Percentiles rank a stretch among this genome's conserved stretches.
Conservation (phyloP, 2,113 vertebrate species). For the Leiothrix lutea region DNA sequence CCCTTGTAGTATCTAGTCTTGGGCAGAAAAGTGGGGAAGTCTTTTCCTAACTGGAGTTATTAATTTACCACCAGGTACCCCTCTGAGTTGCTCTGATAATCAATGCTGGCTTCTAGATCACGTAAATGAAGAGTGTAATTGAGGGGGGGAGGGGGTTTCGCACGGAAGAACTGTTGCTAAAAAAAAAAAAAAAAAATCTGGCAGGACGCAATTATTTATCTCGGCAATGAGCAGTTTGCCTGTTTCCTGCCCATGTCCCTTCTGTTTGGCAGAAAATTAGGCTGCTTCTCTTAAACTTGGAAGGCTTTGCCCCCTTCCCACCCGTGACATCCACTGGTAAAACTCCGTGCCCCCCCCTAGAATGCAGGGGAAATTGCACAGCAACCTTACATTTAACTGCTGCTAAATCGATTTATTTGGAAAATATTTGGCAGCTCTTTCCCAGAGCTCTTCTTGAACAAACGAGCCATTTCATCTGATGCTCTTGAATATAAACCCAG, state of each 20-base stretch:
- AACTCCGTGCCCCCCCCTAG: not conserved
- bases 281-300: not conserved
- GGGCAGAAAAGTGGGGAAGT: conserved; percentile 25
- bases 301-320: not conserved
- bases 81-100: conserved; percentile 67
- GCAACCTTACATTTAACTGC: conserved; percentile 28
- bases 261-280: not conserved
- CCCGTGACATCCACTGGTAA: not conserved
- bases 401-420: conserved; percentile 53
- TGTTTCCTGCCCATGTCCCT: not conserved
- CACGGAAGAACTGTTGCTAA: conserved; percentile 41
- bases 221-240: conserved; percentile 27
- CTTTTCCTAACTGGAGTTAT: conserved; percentile 56
- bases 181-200: conserved; percentile 35
- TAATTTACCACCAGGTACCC: conserved; percentile 66
- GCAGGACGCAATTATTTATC: conserved; percentile 62
- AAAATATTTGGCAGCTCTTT: conserved; percentile 43
- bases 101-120: conserved; percentile 62
- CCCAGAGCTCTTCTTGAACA: conserved; percentile 2
- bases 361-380: not conserved
- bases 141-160: not conserved
- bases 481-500: conserved; percentile 32
- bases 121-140: conserved; percentile 72
- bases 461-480: conserved; percentile 34
- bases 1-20: not conserved